Conservation (phyloP, 2,797 vertebrate species). For the Manis javanica region DNA sequence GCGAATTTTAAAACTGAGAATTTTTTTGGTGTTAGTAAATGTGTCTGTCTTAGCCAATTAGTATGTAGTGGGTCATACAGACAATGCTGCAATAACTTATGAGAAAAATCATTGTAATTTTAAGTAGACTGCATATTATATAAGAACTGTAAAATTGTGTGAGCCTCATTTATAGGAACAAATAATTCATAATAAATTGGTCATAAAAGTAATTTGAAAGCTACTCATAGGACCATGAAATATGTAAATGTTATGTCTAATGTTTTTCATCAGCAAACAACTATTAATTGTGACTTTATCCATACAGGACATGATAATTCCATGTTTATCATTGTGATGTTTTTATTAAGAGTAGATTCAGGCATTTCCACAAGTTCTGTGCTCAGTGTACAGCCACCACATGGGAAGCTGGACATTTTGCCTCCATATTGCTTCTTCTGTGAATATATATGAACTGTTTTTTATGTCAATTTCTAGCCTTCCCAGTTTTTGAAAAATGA, state of each 20-base stretch:
- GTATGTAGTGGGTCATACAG: background rate
- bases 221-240: conserved; percentile 1
- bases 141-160: conserved; percentile 8
- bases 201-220: conserved; percentile 56
- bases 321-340: background rate
- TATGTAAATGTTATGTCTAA: conserved; percentile 20
- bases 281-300: conserved; percentile 17
- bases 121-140: conserved; percentile 31
- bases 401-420: rapidly evolving
- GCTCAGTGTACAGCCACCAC: background rate
- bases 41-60: background rate
- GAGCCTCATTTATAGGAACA: background rate
- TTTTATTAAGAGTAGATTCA: background rate
- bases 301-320: background rate
- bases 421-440: background rate
- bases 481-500: conserved; percentile 64
- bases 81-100: background rate
- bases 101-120: background rate
- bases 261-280: conserved; percentile 48
- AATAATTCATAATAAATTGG: conserved; percentile 21
- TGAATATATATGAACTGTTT: conserved; percentile 30
- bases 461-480: background rate
- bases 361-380: background rate
- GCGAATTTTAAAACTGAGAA: background rate
- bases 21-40: conserved; percentile 1